Evolutionary conservation across 1,140 invertebrate species (phyloP).

Genomic region (Calycopis cecrops): DNA sequence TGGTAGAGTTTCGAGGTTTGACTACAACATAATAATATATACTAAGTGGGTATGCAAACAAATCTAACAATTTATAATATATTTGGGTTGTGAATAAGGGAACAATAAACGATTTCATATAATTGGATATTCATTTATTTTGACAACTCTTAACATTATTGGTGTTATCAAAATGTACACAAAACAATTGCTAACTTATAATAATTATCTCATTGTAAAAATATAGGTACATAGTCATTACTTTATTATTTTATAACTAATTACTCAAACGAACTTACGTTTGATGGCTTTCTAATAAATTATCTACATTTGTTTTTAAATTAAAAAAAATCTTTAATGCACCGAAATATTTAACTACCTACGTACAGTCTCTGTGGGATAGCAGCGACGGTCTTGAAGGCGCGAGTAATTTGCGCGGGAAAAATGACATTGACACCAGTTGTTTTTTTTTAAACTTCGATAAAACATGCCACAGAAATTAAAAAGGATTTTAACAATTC

Average conservation of each 20-base stretch:
- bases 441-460: no score
- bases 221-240: slow-evolving; percentile 52
- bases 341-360: slow-evolving; percentile 20
- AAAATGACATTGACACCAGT: slow-evolving; percentile 30
- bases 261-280: slow-evolving; percentile 33
- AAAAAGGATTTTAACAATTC: no score
- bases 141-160: slow-evolving; percentile 45
- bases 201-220: slow-evolving; percentile 58
- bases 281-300: slow-evolving; percentile 34
- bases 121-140: slow-evolving; percentile 28
- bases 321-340: slow-evolving; percentile 14
- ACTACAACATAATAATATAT: no score
- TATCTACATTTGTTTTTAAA: slow-evolving; percentile 11
- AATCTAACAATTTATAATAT: no score
- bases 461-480: no score
- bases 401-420: background rate
- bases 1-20: no score
- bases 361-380: slow-evolving; percentile 15
- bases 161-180: slow-evolving; percentile 67
- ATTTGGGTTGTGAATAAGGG: no score
- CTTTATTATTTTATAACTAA: slow-evolving; percentile 40
- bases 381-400: background rate
- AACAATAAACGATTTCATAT: no score
- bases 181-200: slow-evolving; percentile 53
- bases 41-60: no score